Percentiles rank a stretch among this genome's conserved stretches.
Conservation (phyloP, 2,797 vertebrate genomes). For the Squalus acanthias region DNA sequence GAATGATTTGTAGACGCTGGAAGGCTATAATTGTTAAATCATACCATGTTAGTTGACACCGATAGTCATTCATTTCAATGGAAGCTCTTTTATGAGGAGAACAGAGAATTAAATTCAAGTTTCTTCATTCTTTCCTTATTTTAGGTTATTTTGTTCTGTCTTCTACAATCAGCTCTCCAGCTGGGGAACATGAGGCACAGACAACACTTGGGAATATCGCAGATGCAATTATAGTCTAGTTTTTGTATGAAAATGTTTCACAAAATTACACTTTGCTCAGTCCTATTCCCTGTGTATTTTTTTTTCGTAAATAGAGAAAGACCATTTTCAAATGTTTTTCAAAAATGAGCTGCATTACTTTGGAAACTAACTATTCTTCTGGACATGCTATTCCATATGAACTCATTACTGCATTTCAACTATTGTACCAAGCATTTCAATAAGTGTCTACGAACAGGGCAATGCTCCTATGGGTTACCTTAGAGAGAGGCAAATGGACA, state of each 20-base stretch:
- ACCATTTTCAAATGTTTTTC: background rate
- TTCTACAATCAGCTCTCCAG: background rate
- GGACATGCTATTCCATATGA: background rate
- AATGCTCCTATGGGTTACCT: background rate
- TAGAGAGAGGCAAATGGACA: background rate
- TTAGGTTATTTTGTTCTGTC: background rate
- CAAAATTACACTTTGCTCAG: background rate
- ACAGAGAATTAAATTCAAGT: background rate
- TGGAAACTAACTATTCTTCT: background rate
- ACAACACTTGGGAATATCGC: background rate
- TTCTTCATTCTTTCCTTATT: background rate
- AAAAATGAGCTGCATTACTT: background rate
- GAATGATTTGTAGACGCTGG: background rate
- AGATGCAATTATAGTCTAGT: background rate
- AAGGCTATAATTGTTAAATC: background rate
- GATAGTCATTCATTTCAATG: slow-evolving; percentile 3
- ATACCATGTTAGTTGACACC: background rate
- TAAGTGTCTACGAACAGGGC: background rate
- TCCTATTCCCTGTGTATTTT: background rate
- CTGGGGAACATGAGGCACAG: background rate
- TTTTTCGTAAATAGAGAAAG: background rate
- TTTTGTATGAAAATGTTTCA: background rate
- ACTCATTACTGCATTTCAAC: background rate
- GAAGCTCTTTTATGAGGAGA: background rate
- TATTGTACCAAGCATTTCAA: background rate